Conservation (phyloP, 35 echinoderm and acorn worm species). For the Diadema setosum region DNA sequence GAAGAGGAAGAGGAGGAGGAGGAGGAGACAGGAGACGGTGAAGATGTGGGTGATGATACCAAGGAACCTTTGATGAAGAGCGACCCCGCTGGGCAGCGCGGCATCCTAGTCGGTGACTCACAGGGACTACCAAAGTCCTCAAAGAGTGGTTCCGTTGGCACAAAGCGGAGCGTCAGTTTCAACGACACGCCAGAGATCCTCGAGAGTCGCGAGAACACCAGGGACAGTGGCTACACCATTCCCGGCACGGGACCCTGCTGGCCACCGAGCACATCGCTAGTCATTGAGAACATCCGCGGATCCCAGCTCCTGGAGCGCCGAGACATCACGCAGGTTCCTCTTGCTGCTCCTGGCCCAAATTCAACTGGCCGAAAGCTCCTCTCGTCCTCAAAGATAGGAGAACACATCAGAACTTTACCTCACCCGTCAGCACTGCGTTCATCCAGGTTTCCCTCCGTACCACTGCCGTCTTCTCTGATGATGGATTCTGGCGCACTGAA, state of each 20-base stretch:
- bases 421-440: not conserved
- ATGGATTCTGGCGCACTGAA: not conserved
- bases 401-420: not conserved
- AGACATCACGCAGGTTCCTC: conserved; percentile 51
- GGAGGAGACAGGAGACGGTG: not conserved
- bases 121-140: not conserved
- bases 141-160: not conserved
- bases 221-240: not conserved
- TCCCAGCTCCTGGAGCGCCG: conserved; percentile 69
- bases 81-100: not conserved
- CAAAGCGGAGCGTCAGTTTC: conserved; percentile 4
- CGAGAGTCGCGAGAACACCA: not conserved
- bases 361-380: not conserved
- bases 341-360: not conserved
- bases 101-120: not conserved
- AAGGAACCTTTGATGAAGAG: not conserved
- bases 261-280: conserved; percentile 76
- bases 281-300: conserved; percentile 75
- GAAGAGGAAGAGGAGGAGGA: conserved; percentile 6
- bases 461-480: not conserved
- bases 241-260: conserved; percentile 80
- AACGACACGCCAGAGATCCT: conserved; percentile 27
- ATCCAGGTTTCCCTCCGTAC: not conserved
- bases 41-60: not conserved
- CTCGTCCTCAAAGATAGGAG: not conserved